Base-by-base conservation (phyloP, 2,797 vertebrate species). In the Neosalanx taihuensis region DNA sequence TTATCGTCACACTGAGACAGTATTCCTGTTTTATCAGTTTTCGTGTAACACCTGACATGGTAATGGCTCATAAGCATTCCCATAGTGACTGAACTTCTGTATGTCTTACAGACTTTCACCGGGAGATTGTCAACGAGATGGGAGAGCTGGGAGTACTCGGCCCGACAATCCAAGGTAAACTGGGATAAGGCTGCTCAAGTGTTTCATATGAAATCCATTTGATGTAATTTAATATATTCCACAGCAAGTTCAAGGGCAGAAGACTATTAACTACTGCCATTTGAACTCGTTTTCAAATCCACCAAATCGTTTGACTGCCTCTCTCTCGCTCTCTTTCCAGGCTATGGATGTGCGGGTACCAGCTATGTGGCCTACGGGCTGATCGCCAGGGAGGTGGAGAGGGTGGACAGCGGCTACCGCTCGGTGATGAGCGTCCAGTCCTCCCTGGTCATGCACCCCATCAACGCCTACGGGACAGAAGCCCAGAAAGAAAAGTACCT, bases 371-470 rank as follows among this genome's bases (percentile, higher is more conserved):
- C 95, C 2, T 97, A 97, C 2, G 96, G 96, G 51, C 86, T 98
- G 79, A 92, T 96, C 13, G 92, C 96, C 3, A 90, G 95, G 72
- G 96, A 98, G 79, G 90, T 96, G 26, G 96, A 97, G 89, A 83
- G 89, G 1, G 95, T 98, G 82, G 96, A 98, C 90, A 98, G 96
- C 0, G 92, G 95, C 49, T 98, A 97, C 78, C 94, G 96, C 67
- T 97, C 96, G 0, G 91, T 93, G 30, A 95, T 97, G 95, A 97
- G 95, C 0, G 96, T 97, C 61, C 96, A 97, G 92, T 97, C 95
- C 0, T 97, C 96, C 0, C 90, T 97, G 17, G 96, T 97, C 81
- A 97, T 97, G 96, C 91, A 97, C 49, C 94, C 96, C 12, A 96
- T 97, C 74, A 83, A 94, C 0, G 91, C 94, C 1, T 97, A 95